phyloP scores from a whole-genome alignment of 2,888 invertebrate genomes.

The Lasioglossum leucozonium region DNA sequence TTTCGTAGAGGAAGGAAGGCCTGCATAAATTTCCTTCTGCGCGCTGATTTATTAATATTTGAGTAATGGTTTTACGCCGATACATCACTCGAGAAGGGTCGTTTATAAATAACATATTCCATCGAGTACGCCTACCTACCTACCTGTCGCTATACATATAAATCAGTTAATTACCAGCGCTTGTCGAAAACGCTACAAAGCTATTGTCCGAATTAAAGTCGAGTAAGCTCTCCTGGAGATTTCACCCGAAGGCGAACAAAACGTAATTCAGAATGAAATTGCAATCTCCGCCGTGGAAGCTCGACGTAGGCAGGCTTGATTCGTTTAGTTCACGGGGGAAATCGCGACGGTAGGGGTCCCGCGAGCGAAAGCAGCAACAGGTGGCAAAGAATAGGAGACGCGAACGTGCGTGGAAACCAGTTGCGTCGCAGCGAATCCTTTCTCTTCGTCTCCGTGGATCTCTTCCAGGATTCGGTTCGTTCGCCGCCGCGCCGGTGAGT shows the following conservation, averaged over 20 bases:
- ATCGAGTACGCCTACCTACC: neutral
- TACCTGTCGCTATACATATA: neutral
- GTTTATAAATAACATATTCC: neutral
- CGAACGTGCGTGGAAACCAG: slow-evolving; percentile 34
- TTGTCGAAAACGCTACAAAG: neutral
- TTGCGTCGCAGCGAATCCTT: slow-evolving; percentile 22
- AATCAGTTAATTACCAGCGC: neutral
- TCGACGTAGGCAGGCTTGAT: slow-evolving; percentile 19
- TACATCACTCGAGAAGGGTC: neutral
- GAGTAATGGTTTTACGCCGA: neutral
- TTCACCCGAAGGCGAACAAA: neutral
- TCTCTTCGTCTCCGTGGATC: slow-evolving; percentile 12
- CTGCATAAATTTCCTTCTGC: neutral
- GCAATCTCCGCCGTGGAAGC: neutral
- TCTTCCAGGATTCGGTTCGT: neutral
- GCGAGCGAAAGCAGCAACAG: slow-evolving; percentile 65
- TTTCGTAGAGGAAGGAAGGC: no score
- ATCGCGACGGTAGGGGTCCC: slow-evolving; percentile 54
- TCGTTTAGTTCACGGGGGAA: slow-evolving; percentile 44
- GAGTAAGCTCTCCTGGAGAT: neutral
- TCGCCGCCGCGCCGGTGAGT: neutral
- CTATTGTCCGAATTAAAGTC: neutral
- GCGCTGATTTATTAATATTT: neutral
- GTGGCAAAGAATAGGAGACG: slow-evolving; percentile 62
- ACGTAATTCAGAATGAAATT: slow-evolving; percentile 2